These are phyloP conservation scores for Azorinus chamasolen DNA, from an alignment of 2,888 invertebrate species.

Conservation along the genomic window DNA sequence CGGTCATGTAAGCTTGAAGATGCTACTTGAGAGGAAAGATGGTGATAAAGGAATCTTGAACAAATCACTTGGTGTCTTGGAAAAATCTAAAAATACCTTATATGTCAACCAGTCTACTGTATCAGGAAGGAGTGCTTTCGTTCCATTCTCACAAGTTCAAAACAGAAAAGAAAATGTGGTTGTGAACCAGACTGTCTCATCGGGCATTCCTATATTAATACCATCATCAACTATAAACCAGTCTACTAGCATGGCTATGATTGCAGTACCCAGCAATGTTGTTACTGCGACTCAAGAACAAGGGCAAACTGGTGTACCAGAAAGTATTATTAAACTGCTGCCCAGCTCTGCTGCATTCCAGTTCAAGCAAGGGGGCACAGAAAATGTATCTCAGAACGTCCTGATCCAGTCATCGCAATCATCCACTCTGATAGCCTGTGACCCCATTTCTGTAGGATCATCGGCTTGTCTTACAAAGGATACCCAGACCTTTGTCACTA, in stretches of 20 bases:
- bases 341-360: slow-evolving; percentile 10
- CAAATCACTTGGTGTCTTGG: slow-evolving; percentile 54
- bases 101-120: slow-evolving; percentile 61
- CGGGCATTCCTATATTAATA: slow-evolving; percentile 39
- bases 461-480: background rate
- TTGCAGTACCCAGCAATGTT: slow-evolving; percentile 24
- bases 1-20: slow-evolving; percentile 50
- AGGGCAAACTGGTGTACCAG: background rate
- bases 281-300: background rate
- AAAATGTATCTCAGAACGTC: background rate
- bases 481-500: slow-evolving; percentile 14
- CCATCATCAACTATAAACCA: slow-evolving; percentile 22
- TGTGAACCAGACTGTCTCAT: slow-evolving; percentile 30
- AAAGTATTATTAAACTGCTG: slow-evolving; percentile 10
- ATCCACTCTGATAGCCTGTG: no score
- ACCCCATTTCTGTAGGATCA: no score
- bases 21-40: slow-evolving; percentile 50
- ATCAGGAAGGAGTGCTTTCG: slow-evolving; percentile 80
- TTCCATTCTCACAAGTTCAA: slow-evolving; percentile 77
- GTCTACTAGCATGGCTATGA: slow-evolving; percentile 20
- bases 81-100: slow-evolving; percentile 47
- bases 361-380: background rate
- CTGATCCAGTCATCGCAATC: no score
- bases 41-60: slow-evolving; percentile 35
- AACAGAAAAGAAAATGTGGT: slow-evolving; percentile 33